These are phyloP conservation scores for Callyntrura guangdongensis DNA, from an alignment of 2,888 invertebrate genomes.

Conservation along the genomic window DNA sequence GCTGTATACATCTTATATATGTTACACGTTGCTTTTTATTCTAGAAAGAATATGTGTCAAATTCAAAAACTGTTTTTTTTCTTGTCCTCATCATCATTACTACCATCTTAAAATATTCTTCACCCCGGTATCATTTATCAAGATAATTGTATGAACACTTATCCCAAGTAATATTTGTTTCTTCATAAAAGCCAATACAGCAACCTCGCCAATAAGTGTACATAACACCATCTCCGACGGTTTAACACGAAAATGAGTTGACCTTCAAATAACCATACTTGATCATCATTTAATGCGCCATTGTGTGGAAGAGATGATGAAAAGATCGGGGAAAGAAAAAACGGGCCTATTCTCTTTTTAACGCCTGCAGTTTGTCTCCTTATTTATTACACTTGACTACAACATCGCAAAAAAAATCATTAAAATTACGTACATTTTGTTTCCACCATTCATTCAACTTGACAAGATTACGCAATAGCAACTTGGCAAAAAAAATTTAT, in stretches of 20 bases:
- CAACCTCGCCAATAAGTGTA: neutral
- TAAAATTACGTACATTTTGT: neutral
- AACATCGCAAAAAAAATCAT: neutral
- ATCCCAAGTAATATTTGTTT: neutral
- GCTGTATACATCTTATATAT: neutral
- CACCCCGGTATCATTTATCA: slow-evolving; percentile 43
- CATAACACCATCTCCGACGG: neutral
- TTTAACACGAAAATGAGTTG: slow-evolving; percentile 40
- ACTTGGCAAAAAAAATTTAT: neutral
- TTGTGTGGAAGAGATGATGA: slow-evolving; percentile 7
- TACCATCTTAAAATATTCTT: slow-evolving; percentile 56
- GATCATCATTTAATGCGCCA: slow-evolving; percentile 41
- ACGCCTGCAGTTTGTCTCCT: neutral
- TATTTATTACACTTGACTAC: neutral
- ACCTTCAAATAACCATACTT: slow-evolving; percentile 74
- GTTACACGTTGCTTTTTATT: slow-evolving; percentile 20
- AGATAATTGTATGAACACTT: neutral
- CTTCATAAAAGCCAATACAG: neutral
- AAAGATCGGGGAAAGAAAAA: neutral
- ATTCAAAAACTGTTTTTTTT: slow-evolving; percentile 32
- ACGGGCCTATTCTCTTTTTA: neutral
- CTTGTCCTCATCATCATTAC: slow-evolving; percentile 21
- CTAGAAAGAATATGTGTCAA: slow-evolving; percentile 70
- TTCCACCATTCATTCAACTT: neutral
- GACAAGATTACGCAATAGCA: neutral